Conservation (phyloP, 2,888 invertebrate species). For the Caenorhabditis sinica region DNA sequence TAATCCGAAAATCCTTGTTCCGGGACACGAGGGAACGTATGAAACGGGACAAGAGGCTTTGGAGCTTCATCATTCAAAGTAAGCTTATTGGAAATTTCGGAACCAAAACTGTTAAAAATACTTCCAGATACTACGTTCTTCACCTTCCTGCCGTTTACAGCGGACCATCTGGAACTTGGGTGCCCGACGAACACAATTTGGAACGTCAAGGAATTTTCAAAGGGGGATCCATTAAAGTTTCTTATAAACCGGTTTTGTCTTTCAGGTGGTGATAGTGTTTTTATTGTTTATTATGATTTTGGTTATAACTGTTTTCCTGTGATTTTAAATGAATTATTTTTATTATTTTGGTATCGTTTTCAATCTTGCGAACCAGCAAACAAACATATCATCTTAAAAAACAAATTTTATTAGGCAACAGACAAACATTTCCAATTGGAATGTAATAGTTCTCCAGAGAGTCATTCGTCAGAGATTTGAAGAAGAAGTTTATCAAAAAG, state of each 20-base stretch:
- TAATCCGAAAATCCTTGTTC: conserved; percentile 88
- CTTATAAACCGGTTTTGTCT: conserved; percentile 60
- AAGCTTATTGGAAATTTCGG: neutral
- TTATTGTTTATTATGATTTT: too few species aligned
- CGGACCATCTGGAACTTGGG: conserved; percentile 70
- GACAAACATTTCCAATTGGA: too few species aligned
- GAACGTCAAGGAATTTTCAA: conserved; percentile 55
- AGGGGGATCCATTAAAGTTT: conserved; percentile 60
- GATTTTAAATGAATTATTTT: too few species aligned
- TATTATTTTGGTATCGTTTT: too few species aligned
- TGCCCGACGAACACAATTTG: conserved; percentile 46
- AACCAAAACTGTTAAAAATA: neutral
- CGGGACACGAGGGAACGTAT: conserved; percentile 68
- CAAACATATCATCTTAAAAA: too few species aligned
- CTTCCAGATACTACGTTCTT: conserved; percentile 71
- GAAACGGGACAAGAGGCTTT: conserved; percentile 75
- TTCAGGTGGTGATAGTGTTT: conserved; percentile 49
- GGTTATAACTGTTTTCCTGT: too few species aligned
- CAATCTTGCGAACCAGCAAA: too few species aligned
- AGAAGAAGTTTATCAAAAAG: too few species aligned
- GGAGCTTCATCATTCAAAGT: conserved; percentile 76
- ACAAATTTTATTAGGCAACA: too few species aligned
- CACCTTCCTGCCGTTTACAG: conserved; percentile 77
- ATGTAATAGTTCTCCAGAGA: too few species aligned
- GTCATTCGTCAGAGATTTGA: too few species aligned